These are phyloP conservation scores for Rosalia funebris DNA, from an alignment of 2,888 invertebrate species.

Conservation along the genomic window DNA sequence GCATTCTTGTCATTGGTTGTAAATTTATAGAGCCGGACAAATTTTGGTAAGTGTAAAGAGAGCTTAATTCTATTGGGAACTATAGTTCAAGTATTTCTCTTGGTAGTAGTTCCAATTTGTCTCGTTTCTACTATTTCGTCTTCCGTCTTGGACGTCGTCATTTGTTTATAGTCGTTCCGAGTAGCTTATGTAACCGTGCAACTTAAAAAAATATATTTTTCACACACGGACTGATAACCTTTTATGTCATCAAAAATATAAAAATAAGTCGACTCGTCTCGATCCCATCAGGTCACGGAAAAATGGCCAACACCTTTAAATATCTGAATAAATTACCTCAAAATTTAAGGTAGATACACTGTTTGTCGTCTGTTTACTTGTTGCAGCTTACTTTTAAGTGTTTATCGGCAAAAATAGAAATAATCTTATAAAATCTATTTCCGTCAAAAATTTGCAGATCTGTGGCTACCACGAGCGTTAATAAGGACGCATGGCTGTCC, in stretches of 20 bases:
- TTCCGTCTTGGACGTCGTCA: no score
- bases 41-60: no score
- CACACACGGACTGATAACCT: slow-evolving; percentile 48
- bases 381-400: slow-evolving; percentile 4
- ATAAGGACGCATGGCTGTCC: slow-evolving; percentile 84
- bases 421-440: background rate
- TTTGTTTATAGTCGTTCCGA: slow-evolving; percentile 9
- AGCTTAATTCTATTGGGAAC: no score
- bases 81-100: no score
- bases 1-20: no score
- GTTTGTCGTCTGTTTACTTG: slow-evolving; percentile 13
- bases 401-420: slow-evolving; percentile 16
- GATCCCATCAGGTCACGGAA: slow-evolving; percentile 31
- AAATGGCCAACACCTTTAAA: slow-evolving; percentile 57
- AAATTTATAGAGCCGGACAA: no score
- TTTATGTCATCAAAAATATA: slow-evolving; percentile 48
- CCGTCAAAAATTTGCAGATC: slow-evolving; percentile 44
- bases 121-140: no score
- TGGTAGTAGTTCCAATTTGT: no score
- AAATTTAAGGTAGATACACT: slow-evolving; percentile 52
- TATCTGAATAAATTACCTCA: slow-evolving; percentile 52
- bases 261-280: slow-evolving; percentile 40
- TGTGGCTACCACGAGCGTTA: slow-evolving; percentile 59
- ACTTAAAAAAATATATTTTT: slow-evolving; percentile 24
- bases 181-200: slow-evolving; percentile 9